phyloP scores from a whole-genome alignment of 2,113 vertebrate species.

The Lophochroa leadbeateri region DNA sequence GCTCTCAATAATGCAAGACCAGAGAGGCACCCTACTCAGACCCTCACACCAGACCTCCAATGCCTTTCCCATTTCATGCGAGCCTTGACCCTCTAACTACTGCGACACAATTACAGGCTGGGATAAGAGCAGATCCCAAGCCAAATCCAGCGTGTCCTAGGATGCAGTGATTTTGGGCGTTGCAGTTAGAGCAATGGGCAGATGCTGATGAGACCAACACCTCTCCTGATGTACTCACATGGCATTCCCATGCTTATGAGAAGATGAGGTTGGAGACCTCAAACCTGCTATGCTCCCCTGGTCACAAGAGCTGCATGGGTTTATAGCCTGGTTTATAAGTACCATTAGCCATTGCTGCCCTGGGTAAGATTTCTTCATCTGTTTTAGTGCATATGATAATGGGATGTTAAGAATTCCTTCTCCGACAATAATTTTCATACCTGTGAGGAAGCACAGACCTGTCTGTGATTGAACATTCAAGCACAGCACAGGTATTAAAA shows the following conservation, averaged over 20 bases:
- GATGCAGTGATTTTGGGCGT: not conserved
- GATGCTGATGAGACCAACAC: fast-evolving
- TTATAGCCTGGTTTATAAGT: not conserved
- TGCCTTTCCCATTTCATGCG: not conserved
- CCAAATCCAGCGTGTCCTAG: not conserved
- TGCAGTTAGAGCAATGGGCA: not conserved
- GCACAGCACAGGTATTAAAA: not conserved
- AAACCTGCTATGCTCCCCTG: not conserved
- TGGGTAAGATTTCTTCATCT: not conserved
- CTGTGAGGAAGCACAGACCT: not conserved
- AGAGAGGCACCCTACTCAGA: not conserved
- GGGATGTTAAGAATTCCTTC: not conserved
- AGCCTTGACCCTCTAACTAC: not conserved
- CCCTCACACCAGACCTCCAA: not conserved
- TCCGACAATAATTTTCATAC: not conserved
- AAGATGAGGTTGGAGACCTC: not conserved
- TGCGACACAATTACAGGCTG: not conserved
- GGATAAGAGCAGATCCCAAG: not conserved
- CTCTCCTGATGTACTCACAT: not conserved
- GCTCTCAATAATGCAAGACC: not conserved
- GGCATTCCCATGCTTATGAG: not conserved
- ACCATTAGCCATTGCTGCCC: not conserved
- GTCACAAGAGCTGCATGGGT: not conserved
- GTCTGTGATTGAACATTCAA: not conserved
- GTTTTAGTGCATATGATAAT: not conserved